Conservation (phyloP, 2,888 invertebrate species). For the Pristionchus entomophagus region DNA sequence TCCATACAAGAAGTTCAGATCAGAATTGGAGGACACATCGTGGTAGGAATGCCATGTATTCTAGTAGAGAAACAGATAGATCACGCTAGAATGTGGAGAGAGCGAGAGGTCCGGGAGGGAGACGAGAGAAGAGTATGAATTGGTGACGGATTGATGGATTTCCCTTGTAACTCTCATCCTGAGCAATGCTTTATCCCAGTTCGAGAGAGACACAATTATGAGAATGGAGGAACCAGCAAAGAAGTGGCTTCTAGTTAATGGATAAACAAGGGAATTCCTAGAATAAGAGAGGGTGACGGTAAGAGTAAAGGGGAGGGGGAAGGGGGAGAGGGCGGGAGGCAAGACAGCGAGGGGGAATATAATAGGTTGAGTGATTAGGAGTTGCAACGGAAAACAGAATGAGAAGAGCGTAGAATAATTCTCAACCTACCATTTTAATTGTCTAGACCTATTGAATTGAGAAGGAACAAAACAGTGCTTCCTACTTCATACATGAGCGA, state of each 20-base stretch:
- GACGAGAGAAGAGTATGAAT: not conserved
- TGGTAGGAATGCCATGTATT: not conserved
- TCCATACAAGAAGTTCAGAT: too few species aligned
- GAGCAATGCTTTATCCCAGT: slow-evolving; percentile 1
- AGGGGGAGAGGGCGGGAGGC: not conserved
- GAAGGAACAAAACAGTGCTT: too few species aligned
- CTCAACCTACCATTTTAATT: not conserved
- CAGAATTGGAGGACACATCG: not conserved
- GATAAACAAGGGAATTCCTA: not conserved
- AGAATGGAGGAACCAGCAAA: not conserved
- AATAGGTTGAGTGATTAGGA: not conserved
- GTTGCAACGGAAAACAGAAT: not conserved
- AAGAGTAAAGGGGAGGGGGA: not conserved
- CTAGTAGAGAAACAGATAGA: not conserved
- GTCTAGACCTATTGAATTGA: too few species aligned
- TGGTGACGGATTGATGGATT: slow-evolving; percentile 42
- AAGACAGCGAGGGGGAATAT: not conserved
- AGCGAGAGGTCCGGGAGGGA: slow-evolving; percentile 8
- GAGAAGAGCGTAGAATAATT: not conserved
- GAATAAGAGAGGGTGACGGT: not conserved
- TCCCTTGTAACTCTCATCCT: slow-evolving; percentile 25
- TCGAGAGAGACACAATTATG: not conserved
- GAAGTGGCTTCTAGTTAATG: not conserved
- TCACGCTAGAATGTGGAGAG: not conserved
- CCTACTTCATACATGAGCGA: too few species aligned